A percentile compares a stretch with the other conserved stretches of the same genome.
phyloP scores from a whole-genome alignment of 2,113 vertebrate species.

The Hirundichthys speculiger region DNA sequence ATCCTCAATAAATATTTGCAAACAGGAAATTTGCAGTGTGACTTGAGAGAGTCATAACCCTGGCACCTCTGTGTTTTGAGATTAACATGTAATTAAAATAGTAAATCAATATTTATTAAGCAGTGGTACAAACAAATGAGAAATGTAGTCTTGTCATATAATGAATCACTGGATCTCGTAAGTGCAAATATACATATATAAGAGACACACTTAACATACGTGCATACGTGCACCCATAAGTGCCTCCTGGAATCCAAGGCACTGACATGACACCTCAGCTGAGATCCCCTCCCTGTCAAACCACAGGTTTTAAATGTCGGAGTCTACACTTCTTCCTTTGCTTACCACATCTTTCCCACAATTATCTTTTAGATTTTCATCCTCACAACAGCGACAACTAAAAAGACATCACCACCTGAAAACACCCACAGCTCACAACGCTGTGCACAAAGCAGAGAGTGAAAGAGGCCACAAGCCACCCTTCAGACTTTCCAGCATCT shows the following conservation, averaged over 20 bases:
- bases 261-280: slow-evolving; percentile 45
- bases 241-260: slow-evolving; percentile 7
- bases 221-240: neutral
- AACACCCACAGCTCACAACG: slow-evolving; percentile 5
- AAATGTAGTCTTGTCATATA: slow-evolving; percentile 50
- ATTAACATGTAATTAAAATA: slow-evolving; percentile 83
- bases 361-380: slow-evolving; percentile 44
- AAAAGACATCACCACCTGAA: slow-evolving; percentile 21
- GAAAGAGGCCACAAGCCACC: slow-evolving; percentile 1
- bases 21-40: slow-evolving; percentile 76
- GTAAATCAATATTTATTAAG: slow-evolving; percentile 83
- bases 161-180: slow-evolving; percentile 39
- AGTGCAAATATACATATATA: too few species aligned
- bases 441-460: slow-evolving; percentile 16
- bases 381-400: slow-evolving; percentile 2
- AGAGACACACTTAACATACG: neutral
- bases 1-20: slow-evolving; percentile 79
- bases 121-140: slow-evolving; percentile 62
- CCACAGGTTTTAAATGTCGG: slow-evolving; percentile 66
- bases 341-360: slow-evolving; percentile 60
- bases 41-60: slow-evolving; percentile 78
- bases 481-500: slow-evolving; percentile 29
- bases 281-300: slow-evolving; percentile 62
- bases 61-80: slow-evolving; percentile 77
- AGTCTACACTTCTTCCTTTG: slow-evolving; percentile 35